A percentile compares a stretch with the other conserved stretches of the same genome.
phyloP scores from a whole-genome alignment of 2,888 invertebrate genomes.

The Tenodera sinensis region DNA sequence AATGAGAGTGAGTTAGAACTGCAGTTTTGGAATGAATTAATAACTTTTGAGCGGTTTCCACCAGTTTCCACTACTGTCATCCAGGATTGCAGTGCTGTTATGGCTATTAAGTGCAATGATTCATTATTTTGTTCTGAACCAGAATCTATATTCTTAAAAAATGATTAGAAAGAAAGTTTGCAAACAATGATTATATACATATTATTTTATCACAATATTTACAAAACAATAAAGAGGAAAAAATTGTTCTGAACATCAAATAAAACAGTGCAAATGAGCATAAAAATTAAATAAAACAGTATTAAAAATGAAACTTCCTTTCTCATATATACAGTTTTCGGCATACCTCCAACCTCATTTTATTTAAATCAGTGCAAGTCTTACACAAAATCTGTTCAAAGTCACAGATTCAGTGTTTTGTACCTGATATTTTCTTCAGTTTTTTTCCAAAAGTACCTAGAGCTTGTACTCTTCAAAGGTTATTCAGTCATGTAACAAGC shows the following conservation, averaged over 20 bases:
- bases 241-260: background rate
- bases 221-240: background rate
- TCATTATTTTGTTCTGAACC: background rate
- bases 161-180: background rate
- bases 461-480: background rate
- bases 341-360: background rate
- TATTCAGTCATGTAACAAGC: background rate
- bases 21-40: background rate
- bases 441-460: background rate
- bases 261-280: background rate
- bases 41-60: background rate
- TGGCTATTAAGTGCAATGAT: background rate
- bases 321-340: background rate
- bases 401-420: background rate
- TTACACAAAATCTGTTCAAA: background rate
- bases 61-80: no score
- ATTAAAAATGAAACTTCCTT: background rate
- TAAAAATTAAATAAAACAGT: background rate
- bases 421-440: background rate
- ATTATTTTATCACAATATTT: background rate
- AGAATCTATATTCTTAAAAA: background rate
- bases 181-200: background rate
- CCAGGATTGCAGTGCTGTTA: background rate
- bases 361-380: background rate
- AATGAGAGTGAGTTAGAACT: background rate